Percentiles rank a stretch among this genome's conserved stretches.
Conservation (phyloP, 2,888 invertebrate species). For the Patella caerulea region DNA sequence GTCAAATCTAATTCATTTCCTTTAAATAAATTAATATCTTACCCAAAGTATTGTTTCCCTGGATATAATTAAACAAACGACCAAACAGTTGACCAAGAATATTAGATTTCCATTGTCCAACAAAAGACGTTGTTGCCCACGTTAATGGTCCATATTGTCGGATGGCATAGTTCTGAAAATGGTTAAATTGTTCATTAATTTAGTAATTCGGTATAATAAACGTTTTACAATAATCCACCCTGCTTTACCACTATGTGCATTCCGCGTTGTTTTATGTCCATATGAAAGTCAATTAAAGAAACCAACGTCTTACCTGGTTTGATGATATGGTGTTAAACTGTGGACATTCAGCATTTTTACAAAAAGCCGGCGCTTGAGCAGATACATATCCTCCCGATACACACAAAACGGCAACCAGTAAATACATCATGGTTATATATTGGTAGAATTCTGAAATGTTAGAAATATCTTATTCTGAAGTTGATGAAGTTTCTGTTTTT, state of each 20-base stretch:
- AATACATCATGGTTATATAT: background rate
- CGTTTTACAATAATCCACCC: background rate
- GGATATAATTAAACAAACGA: background rate
- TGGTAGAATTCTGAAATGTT: too few relatives aligned
- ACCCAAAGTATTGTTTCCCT: background rate
- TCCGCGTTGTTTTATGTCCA: background rate
- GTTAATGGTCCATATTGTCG: conserved; percentile 4
- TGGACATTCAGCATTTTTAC: background rate
- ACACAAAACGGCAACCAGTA: background rate
- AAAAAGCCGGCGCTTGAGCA: background rate
- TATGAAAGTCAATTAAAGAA: background rate
- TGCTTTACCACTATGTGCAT: background rate
- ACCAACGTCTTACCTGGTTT: background rate
- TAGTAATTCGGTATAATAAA: too few relatives aligned
- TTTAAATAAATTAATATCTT: background rate
- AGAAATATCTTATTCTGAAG: too few relatives aligned
- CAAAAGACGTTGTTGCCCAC: background rate
- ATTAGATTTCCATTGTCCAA: background rate
- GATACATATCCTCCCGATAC: background rate
- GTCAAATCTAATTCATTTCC: too few relatives aligned
- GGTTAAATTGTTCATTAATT: too few relatives aligned
- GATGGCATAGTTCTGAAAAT: background rate
- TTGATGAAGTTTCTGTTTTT: too few relatives aligned
- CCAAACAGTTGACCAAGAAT: background rate
- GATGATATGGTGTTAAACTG: background rate